phyloP scores from a whole-genome alignment of 1,140 invertebrate genomes.

The Saxidomus purpurata region DNA sequence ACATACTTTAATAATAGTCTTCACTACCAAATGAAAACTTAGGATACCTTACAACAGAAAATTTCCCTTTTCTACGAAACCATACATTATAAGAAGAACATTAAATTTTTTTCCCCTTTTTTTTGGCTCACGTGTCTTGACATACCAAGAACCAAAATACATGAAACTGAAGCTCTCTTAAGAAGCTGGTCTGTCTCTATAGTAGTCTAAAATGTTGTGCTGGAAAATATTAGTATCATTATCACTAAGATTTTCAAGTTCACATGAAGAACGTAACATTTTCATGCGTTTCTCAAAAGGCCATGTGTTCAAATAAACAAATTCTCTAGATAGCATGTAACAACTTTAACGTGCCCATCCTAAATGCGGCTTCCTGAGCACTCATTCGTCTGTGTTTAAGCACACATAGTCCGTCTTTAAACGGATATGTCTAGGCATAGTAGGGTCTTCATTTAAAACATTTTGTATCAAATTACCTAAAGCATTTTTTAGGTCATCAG shows the following conservation, averaged over 20 bases:
- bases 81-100: conserved; percentile 32
- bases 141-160: conserved; percentile 63
- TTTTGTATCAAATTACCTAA: too few relatives aligned
- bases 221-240: conserved; percentile 60
- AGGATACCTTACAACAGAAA: conserved; percentile 61
- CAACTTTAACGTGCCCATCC: conserved; percentile 43
- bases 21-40: conserved; percentile 64
- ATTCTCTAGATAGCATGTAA: conserved; percentile 52
- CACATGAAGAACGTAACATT: conserved; percentile 47
- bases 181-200: conserved; percentile 37
- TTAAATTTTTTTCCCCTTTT: conserved; percentile 52
- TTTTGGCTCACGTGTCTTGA: conserved; percentile 31
- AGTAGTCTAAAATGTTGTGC: conserved; percentile 61
- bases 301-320: conserved; percentile 67
- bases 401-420: conserved; percentile 59
- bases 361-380: conserved; percentile 65
- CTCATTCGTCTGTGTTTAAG: conserved; percentile 65
- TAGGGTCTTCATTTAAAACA: too few relatives aligned
- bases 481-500: too few relatives aligned
- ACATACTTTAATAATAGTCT: conserved; percentile 69
- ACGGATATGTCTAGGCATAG: too few relatives aligned
- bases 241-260: conserved; percentile 44
- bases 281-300: conserved; percentile 53
- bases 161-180: conserved; percentile 35
- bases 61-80: conserved; percentile 40